Base-by-base conservation (phyloP, 2,888 invertebrate genomes). In the Cryptus viduatorius region DNA sequence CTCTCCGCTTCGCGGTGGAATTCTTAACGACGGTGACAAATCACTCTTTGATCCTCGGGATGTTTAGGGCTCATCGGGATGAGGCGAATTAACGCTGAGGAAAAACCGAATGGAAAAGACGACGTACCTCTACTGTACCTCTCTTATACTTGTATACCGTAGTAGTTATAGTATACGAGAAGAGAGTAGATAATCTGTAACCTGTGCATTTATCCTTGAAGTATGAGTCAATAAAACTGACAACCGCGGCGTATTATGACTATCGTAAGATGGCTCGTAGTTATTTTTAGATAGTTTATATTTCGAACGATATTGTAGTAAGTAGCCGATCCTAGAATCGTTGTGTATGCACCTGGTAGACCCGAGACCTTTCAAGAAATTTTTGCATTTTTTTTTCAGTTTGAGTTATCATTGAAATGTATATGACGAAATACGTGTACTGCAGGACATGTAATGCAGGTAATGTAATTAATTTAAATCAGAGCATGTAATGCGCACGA, bases 21-120 rank as follows among this genome's bases (percentile, higher is more conserved):
- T 83, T 79, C 75, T 83, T 79, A 79, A 79, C 69, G 79, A 83
- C 83, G 83, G 75, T 83, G 83, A 83, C 83, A 79, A 76, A 83
- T 79, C 75, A 79, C 71, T 68, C 56, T 61, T 53, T 53, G 69
- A 71, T 71, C 37, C 61, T 76, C 42, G 59, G 24, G 56, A 31
- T 67, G 82, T 72, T 77, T 82, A 46, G 71, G 65, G 44, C 56
- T 71, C 42, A 56, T 71, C 56, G 71, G 29, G 64, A 65, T n/a
- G 75, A 65, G n/a, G 42, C 50, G 65, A 76, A 76, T 76, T 65
- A 50, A 50, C 64, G 48, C 48, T 1, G 24, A 42, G 37, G 12
- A 29, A 59, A 59, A 59, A 0, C 71, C 56, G 53, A 71, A 71
- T 69, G 50, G 50, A 31, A 69, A 46, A 31, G 37, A 5, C 37